phyloP scores from a whole-genome alignment of 2,113 vertebrate genomes.

The Arothron firmamentum region DNA sequence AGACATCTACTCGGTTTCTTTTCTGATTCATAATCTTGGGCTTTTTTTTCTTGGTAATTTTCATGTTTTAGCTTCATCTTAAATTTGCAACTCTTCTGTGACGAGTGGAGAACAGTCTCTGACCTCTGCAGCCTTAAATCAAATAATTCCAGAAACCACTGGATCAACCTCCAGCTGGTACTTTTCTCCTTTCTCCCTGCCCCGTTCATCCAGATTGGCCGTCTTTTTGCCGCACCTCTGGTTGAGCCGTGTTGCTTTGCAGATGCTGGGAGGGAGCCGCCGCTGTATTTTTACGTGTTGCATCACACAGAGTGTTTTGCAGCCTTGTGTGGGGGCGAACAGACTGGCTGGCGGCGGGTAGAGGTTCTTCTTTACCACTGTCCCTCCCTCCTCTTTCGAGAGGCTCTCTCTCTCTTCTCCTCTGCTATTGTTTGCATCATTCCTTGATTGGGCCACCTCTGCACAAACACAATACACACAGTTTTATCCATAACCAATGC shows the following conservation, averaged over 20 bases:
- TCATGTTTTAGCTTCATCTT: background rate
- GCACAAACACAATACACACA: conserved; percentile 88
- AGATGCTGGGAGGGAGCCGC: conserved; percentile 41
- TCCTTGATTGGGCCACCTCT: conserved; percentile 80
- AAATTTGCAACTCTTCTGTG: conserved; percentile 4
- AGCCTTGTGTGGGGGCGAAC: conserved; percentile 47
- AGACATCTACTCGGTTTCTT: background rate
- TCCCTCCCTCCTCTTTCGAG: conserved; percentile 74
- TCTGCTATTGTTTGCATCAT: conserved; percentile 84
- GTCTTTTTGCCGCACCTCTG: conserved; percentile 40
- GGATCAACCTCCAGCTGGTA: background rate
- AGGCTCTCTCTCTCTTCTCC: conserved; percentile 45
- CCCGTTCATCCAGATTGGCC: conserved; percentile 59
- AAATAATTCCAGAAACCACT: conserved; percentile 16
- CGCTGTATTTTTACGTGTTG: conserved; percentile 33
- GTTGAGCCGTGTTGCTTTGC: conserved; percentile 40
- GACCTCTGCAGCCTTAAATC: conserved; percentile 3
- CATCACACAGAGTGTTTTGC: conserved; percentile 47
- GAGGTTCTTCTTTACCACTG: conserved; percentile 43
- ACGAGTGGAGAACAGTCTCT: conserved; percentile 4
- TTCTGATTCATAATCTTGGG: conserved; percentile 7
- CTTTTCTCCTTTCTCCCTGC: conserved; percentile 20
- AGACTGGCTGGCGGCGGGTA: conserved; percentile 45
- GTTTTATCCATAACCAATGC: conserved; percentile 79
- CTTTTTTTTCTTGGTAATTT: background rate